Evolutionary conservation across 2,888 invertebrate genomes (phyloP).

Genomic region (Aphodius granarius): DNA sequence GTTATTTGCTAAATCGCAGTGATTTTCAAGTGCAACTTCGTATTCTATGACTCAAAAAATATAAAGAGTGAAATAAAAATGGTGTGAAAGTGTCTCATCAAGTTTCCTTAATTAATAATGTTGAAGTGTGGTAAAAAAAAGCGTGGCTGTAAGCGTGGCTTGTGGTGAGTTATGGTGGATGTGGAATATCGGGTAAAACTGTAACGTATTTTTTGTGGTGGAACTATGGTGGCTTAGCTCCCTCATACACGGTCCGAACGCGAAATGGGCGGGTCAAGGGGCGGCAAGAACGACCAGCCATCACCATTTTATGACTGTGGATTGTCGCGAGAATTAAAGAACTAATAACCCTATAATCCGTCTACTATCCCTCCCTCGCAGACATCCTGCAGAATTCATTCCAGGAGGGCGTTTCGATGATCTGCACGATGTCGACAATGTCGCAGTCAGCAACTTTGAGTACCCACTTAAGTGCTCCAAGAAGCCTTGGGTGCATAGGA

Average conservation of each 20-base stretch:
- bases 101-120: background rate
- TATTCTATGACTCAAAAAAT: too few species aligned
- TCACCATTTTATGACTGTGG: background rate
- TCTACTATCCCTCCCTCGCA: background rate
- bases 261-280: background rate
- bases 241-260: background rate
- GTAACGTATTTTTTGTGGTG: background rate
- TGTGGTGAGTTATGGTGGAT: background rate
- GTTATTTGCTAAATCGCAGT: too few species aligned
- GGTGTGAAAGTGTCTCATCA: background rate
- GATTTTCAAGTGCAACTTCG: too few species aligned
- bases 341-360: background rate
- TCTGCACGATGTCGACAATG: background rate
- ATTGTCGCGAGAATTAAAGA: background rate
- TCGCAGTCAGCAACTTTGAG: background rate
- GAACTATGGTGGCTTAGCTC: background rate
- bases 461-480: background rate
- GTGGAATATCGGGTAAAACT: background rate
- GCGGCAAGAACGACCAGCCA: background rate
- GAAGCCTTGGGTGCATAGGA: background rate
- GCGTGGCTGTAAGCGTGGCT: background rate
- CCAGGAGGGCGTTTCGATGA: background rate
- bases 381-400: background rate
- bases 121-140: background rate
- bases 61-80: too few species aligned